These are phyloP conservation scores for Ceratotherium simum DNA, from an alignment of 2,113 vertebrate genomes.

Conservation along the genomic window DNA sequence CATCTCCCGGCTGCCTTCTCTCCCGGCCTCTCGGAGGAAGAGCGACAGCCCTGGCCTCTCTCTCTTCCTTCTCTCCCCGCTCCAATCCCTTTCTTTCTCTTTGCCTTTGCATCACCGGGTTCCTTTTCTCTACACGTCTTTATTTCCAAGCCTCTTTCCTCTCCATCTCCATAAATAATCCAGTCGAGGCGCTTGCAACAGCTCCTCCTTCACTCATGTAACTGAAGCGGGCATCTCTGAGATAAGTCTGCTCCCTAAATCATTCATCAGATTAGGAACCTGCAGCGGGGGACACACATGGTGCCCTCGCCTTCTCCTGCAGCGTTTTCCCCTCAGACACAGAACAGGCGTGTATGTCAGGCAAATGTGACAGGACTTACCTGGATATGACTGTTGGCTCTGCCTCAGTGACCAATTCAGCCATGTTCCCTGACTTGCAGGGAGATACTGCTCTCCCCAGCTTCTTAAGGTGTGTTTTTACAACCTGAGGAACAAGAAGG, in stretches of 20 bases:
- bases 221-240: slow-evolving; percentile 45
- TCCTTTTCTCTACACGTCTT: slow-evolving; percentile 17
- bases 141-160: slow-evolving; percentile 10
- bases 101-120: not conserved
- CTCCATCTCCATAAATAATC: slow-evolving; percentile 67
- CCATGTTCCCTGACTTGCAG: not conserved
- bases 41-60: not conserved
- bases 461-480: not conserved
- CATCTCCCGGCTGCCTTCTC: not conserved
- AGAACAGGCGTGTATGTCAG: not conserved
- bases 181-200: not conserved
- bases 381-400: not conserved
- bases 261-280: slow-evolving; percentile 8
- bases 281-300: not conserved
- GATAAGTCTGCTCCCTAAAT: slow-evolving; percentile 39
- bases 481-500: not conserved
- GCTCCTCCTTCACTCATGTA: not conserved
- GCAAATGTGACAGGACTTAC: not conserved
- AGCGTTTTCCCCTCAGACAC: not conserved
- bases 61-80: not conserved
- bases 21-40: accelerated
- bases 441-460: not conserved
- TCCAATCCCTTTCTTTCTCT: not conserved
- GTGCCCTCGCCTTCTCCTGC: not conserved
- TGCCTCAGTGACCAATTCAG: not conserved